Percentiles rank a stretch among this genome's conserved stretches.
phyloP scores from a whole-genome alignment of 1,140 invertebrate genomes.

The Tetragnatha versicolor region DNA sequence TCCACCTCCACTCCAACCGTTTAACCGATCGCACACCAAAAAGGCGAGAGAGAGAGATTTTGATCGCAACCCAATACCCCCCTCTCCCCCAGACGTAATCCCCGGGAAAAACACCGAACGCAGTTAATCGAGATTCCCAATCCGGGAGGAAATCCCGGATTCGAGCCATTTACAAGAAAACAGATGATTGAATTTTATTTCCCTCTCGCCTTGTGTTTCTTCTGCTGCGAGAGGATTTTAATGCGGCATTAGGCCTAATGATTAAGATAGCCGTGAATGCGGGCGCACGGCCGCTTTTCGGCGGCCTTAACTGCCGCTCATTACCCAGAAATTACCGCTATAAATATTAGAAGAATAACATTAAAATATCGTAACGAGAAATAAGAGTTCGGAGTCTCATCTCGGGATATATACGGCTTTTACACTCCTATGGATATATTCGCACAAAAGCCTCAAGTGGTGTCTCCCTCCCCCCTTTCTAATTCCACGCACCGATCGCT shows the following conservation, averaged over 20 bases:
- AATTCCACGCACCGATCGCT: constrained; percentile 50
- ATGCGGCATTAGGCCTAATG: constrained; percentile 55
- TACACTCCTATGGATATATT: constrained; percentile 38
- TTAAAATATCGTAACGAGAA: constrained; percentile 57
- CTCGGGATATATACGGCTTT: constrained; percentile 35
- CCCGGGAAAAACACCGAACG: constrained; percentile 11
- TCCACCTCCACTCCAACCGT: neutral
- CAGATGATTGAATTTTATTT: constrained; percentile 56
- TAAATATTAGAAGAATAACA: constrained; percentile 57
- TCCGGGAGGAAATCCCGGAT: constrained; percentile 1
- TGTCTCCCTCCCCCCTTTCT: constrained; percentile 18
- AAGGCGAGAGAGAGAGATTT: constrained; percentile 1
- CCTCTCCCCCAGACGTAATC: neutral
- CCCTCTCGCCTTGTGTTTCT: constrained; percentile 2
- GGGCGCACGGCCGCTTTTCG: constrained; percentile 45
- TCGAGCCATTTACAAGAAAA: constrained; percentile 53
- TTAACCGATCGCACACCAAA: neutral
- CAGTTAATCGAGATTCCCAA: constrained; percentile 20
- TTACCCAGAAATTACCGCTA: constrained; percentile 54
- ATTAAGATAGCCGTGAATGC: constrained; percentile 56
- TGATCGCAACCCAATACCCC: neutral
- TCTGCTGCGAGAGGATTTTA: constrained; percentile 39
- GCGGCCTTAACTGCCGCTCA: constrained; percentile 54
- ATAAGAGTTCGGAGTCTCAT: constrained; percentile 45
- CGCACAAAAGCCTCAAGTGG: constrained; percentile 42